Base-by-base conservation (phyloP, 2,113 vertebrate genomes). In the Tauraco erythrolophus region DNA sequence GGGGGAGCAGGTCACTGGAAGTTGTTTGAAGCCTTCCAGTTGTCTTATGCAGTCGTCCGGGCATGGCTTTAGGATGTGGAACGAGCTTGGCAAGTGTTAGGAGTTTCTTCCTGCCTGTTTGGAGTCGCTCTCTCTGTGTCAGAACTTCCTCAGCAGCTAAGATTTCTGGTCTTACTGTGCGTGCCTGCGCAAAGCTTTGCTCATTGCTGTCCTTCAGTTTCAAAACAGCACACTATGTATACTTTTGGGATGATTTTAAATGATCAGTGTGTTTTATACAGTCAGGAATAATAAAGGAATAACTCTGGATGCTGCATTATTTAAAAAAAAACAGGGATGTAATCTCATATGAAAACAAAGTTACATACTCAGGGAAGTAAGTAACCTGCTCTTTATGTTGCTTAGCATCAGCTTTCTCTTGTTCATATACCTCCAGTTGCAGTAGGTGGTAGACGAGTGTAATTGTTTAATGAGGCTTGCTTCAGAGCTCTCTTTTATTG, bases 161-260 rank as follows among this genome's bases (percentile, higher is more conserved):
- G 45, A n/a, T 50, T 61, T 56, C 33, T 35, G 19, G 39, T 58
- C 50, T 41, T 7, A 7, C 14, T 5, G 18, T 23, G 37, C 0
- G 0, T 65, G 35, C 5, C 22, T 10, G 12, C 5, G n/a, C 41
- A 76, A 53, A 48, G 45, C 35, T 61, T 77, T 37, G 22, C 21
- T 35, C 39, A 2, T 14, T 11, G 41, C 39, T 25, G 16, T 21
- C 30, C 28, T 37, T 23, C 17, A 10, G 25, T 54, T 81, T 68
- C 43, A 28, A n/a, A 71, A 19, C 14, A 46, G 19, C 2, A 3
- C 4, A 1, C 6, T 4, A 1, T n/a, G n/a, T n/a, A n/a, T 8
- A 9, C 16, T 39, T 69, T 33, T 24, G 6, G 21, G 45, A 7
- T 19, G 17, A 37, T 61, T 51, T 51, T 8, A 82, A 65, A 16